Base-by-base conservation (phyloP, 2,888 invertebrate species). In the Saturnia pavonia region DNA sequence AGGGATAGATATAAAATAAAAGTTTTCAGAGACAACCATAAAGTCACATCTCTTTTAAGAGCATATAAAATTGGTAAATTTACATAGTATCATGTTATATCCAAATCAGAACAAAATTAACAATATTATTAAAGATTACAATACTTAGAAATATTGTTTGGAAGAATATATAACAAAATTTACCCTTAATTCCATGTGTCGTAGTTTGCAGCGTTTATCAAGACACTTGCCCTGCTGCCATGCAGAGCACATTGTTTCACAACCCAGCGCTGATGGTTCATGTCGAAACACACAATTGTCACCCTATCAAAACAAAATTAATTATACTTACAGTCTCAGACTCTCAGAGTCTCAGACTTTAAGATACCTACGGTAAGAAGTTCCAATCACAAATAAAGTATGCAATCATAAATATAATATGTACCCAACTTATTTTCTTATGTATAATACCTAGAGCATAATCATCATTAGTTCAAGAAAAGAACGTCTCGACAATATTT, bases 141-240 rank as follows among this genome's bases (percentile, higher is more conserved):
- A 54, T 22, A 54, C 9, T n/a, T n/a, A n/a, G 54, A 22, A 54
- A 54, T 54, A 54, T 54, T 0, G 1, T 54, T 54, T 48, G 19
- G 48, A 54, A 22, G 9, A 54, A 54, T 9, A 54, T 22, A 22
- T 22, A 22, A 22, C 60, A 68, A 34, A 69, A 85, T 94, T 87
- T 90, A 97, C 97, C 91, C 96, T 95, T 76, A 97, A 94, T 88
- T 97, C 97, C 97, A 97, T 97, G 88, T 98, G 98, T 81, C 98
- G 95, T 82, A 96, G 96, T 85, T 96, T 96, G 90, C 98, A 98
- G 79, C 96, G 95, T 81, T 96, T 95, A 82, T 96, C 96, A 57
- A 95, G 92, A 86, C 98, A 98, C 85, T 96, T 96, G 77, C 97
- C 97, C 87, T 96, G 96, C 85, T 96, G 96, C 98, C 98, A 98